Conservation (phyloP, 2,113 vertebrate genomes). For the Rhinopithecus roxellana region DNA sequence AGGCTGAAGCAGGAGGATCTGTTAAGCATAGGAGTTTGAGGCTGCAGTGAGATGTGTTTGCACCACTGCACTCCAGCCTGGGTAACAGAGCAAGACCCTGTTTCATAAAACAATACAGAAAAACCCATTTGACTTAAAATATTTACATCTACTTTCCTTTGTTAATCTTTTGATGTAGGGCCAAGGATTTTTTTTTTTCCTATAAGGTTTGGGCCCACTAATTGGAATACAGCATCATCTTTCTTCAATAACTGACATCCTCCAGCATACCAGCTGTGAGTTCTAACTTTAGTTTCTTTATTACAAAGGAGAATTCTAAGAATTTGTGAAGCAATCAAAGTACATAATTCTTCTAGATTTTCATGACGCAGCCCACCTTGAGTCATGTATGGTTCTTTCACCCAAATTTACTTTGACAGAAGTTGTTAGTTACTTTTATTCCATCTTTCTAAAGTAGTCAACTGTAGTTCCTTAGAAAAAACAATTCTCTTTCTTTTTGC, state of each 20-base stretch:
- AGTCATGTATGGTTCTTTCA: neutral
- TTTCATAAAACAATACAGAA: no score
- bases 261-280: neutral
- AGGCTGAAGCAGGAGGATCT: no score
- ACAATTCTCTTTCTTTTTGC: neutral
- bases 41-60: no score
- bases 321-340: neutral
- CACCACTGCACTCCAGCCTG: no score
- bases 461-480: neutral
- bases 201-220: neutral
- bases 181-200: neutral
- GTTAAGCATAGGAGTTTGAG: no score
- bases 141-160: neutral
- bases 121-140: neutral
- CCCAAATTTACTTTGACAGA: neutral
- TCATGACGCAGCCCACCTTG: neutral
- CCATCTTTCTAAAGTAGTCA: neutral
- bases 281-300: neutral
- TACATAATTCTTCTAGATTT: neutral
- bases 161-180: neutral
- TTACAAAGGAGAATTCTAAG: neutral
- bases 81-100: no score
- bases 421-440: neutral
- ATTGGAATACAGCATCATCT: neutral
- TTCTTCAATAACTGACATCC: neutral